These are phyloP conservation scores for Vulpes lagopus DNA, from an alignment of 2,113 vertebrate genomes.

Conservation along the genomic window DNA sequence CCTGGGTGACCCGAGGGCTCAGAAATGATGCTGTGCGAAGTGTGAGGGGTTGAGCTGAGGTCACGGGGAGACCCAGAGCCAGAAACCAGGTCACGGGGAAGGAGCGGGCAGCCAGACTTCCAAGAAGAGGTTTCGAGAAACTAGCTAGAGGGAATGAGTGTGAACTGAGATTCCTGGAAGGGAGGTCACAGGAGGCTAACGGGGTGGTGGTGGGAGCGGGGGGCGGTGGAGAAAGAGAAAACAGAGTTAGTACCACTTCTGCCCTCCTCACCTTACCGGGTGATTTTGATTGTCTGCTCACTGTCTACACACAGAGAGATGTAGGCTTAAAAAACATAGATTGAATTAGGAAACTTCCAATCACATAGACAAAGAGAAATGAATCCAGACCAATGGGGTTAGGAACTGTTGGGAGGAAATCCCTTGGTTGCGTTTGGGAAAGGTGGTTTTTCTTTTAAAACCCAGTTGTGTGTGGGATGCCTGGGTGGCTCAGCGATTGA, in stretches of 20 bases:
- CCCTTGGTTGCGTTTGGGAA: conserved; percentile 42
- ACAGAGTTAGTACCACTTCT: not conserved
- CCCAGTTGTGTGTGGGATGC: no score
- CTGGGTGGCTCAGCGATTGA: not conserved
- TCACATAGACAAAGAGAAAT: conserved; percentile 53
- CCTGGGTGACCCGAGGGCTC: conserved; percentile 47
- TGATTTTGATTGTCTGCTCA: not conserved
- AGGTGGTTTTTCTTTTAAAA: not conserved
- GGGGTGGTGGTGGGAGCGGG: not conserved
- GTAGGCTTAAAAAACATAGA: not conserved
- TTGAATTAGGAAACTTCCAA: conserved; percentile 59
- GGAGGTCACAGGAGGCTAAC: not conserved
- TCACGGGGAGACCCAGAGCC: conserved; percentile 62
- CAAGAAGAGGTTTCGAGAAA: conserved; percentile 35
- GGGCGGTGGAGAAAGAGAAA: conserved; percentile 15
- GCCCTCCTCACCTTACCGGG: not conserved
- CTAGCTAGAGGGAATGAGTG: not conserved
- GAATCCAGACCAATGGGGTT: conserved; percentile 5
- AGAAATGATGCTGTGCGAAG: conserved; percentile 55
- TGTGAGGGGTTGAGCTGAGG: conserved; percentile 62
- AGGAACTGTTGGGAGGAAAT: not conserved
- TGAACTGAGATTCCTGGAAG: not conserved
- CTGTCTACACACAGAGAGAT: not conserved
- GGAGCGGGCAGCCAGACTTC: conserved; percentile 10
- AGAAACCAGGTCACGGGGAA: conserved; percentile 62